phyloP scores from a whole-genome alignment of 2,797 vertebrate genomes.

The Sebastes matsubarae region DNA sequence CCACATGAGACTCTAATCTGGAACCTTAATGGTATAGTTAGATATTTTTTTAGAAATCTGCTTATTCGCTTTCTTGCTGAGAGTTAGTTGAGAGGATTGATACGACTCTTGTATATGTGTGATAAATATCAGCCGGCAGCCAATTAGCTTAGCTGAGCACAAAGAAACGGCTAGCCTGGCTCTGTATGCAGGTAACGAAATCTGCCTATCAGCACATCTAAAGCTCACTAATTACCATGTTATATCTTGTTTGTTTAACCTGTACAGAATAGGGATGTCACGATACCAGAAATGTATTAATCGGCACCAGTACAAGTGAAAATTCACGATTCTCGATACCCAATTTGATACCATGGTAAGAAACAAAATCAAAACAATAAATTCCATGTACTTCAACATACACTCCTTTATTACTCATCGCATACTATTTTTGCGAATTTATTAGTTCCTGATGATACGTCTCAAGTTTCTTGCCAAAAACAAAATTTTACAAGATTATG shows the following conservation, averaged over 20 bases:
- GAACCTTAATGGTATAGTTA: not conserved
- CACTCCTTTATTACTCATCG: no score
- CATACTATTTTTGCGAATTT: no score
- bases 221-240: not conserved
- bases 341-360: no score
- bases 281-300: no score
- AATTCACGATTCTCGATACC: no score
- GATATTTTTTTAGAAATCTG: not conserved
- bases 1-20: not conserved
- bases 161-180: not conserved
- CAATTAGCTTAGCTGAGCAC: not conserved
- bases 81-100: not conserved
- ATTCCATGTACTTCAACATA: no score
- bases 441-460: rapidly evolving
- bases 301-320: no score
- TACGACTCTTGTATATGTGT: not conserved
- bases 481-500: no score
- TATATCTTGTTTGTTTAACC: conserved; percentile 1
- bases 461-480: no score
- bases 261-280: no score
- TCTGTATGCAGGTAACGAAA: not conserved
- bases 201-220: not conserved
- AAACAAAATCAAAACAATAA: no score
- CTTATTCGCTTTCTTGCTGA: not conserved
- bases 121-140: not conserved